Evolutionary conservation across 2,888 invertebrate species (phyloP), one percentile per base, ranked within the genome.

Genomic region (Galerucella nymphaeae): DNA sequence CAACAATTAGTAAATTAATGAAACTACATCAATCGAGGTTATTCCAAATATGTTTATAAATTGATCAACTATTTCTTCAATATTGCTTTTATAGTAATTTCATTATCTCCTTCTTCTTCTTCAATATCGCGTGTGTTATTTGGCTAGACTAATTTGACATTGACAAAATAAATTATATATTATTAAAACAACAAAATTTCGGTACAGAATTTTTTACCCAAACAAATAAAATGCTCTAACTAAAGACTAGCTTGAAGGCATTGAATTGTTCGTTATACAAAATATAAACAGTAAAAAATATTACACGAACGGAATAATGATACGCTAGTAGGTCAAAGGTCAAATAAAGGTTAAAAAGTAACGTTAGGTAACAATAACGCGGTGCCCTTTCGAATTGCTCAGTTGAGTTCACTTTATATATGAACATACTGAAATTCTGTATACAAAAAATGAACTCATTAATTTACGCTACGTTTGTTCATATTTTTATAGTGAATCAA

Each of bases 341-440:
- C 61, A 68, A 50, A 48, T 53, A 61, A 68, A 68, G 68, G 68
- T 68, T 20, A 62, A 68, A 38, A 62, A 62, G 68, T 68, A 68
- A 68, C 68, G 48, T 59, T 68, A 68, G 61, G 68, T 62, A 68
- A 62, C 68, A 68, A 68, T 68, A 68, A 68, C 23, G 30, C 14
- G 14, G 30, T 58, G 58, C 30, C 58, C 58, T 58, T 58, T 58
- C n/a, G 16, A 58, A 58, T 58, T 58, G 30, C 58, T 58, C 30
- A 30, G 58, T 14, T 58, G 30, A 58, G 23, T 58, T 58, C 23
- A 58, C 30, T 58, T 30, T 1, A 23, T 20, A 16, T 55, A 55
- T 14, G 16, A 16, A 55, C 2, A 18, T 16, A 16, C 18, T 55
- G 58, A 30, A 58, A 58, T 58, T 58, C 23, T 30, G 30, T 30